phyloP scores from a whole-genome alignment of 2,113 vertebrate species.

The Entelurus aequoreus region DNA sequence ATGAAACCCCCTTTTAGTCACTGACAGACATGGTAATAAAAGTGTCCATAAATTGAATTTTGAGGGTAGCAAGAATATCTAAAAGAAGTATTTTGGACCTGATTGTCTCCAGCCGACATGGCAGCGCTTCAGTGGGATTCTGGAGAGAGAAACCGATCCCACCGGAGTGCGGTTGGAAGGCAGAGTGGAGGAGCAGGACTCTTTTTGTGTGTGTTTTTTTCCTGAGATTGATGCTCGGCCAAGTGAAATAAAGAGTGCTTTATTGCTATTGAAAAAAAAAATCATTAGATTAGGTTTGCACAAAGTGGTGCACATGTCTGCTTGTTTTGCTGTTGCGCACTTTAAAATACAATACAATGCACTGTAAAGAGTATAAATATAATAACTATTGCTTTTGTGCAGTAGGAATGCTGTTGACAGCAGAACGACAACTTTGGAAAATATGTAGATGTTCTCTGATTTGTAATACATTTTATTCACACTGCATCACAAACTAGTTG shows the following conservation, averaged over 20 bases:
- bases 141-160: constrained; percentile 82
- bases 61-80: constrained; percentile 88
- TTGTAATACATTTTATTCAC: neutral
- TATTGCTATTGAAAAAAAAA: constrained; percentile 94
- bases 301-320: constrained; percentile 49
- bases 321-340: constrained; percentile 28
- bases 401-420: constrained; percentile 42
- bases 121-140: constrained; percentile 89
- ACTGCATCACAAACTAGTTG: too few species aligned
- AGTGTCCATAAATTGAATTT: constrained; percentile 99
- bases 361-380: constrained; percentile 31
- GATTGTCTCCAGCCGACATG: constrained; percentile 94
- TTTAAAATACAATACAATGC: constrained; percentile 10
- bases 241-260: constrained; percentile 91
- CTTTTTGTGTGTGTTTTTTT: neutral
- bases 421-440: constrained; percentile 9
- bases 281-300: constrained; percentile 93
- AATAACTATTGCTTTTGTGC: constrained; percentile 23
- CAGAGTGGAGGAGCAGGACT: constrained; percentile 28
- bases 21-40: constrained; percentile 98
- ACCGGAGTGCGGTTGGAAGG: constrained; percentile 76
- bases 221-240: constrained; percentile 71
- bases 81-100: constrained; percentile 84
- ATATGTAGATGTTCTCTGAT: constrained; percentile 1
- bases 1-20: constrained; percentile 87